A percentile compares a stretch with the other conserved stretches of the same genome.
Evolutionary conservation across 1,140 invertebrate genomes (phyloP).

Genomic region (Drosophila takahashii): DNA sequence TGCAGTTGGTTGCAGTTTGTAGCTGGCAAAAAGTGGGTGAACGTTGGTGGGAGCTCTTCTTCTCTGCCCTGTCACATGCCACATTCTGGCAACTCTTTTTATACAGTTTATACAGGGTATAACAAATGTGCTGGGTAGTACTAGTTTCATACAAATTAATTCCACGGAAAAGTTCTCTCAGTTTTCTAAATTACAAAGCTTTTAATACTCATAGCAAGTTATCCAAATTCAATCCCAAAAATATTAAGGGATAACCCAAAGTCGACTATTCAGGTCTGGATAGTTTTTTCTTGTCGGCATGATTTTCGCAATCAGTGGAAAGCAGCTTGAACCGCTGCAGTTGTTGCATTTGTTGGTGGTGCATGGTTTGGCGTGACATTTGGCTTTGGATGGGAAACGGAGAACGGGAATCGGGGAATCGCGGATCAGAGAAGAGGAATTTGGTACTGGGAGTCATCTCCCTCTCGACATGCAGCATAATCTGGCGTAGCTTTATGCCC

Average conservation of each 20-base stretch:
- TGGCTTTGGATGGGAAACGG: slow-evolving; percentile 32
- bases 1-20: slow-evolving; percentile 43
- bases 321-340: slow-evolving; percentile 50
- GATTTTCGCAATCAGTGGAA: slow-evolving; percentile 77
- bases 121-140: neutral
- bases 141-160: too few relatives aligned
- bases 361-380: slow-evolving; percentile 61
- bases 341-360: slow-evolving; percentile 40
- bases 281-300: slow-evolving; percentile 53
- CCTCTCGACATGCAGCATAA: slow-evolving; percentile 35
- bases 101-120: slow-evolving; percentile 20
- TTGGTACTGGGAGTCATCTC: slow-evolving; percentile 23
- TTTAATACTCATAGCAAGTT: too few relatives aligned
- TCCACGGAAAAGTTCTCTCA: neutral
- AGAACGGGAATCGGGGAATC: neutral
- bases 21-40: slow-evolving; percentile 20
- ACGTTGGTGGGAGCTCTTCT: slow-evolving; percentile 10
- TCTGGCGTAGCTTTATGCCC: slow-evolving; percentile 41
- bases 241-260: neutral
- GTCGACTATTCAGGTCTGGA: neutral
- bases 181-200: too few relatives aligned
- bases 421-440: neutral
- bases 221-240: too few relatives aligned
- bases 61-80: slow-evolving; percentile 38
- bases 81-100: slow-evolving; percentile 42